A percentile compares a stretch with the other conserved stretches of the same genome.
Conservation (phyloP, 2,113 vertebrate species). For the Symphodus melops region DNA sequence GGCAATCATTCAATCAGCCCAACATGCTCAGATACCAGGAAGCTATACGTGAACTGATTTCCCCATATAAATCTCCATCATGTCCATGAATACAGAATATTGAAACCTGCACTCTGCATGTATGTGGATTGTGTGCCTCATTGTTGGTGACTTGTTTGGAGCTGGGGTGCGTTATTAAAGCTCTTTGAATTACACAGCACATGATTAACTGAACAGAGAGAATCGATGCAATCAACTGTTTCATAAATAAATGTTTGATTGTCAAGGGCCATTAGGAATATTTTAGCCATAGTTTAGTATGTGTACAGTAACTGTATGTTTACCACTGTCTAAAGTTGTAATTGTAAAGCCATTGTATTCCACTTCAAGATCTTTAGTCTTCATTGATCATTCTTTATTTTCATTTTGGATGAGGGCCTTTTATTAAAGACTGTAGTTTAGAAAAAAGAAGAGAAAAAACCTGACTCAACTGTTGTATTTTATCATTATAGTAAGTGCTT, state of each 20-base stretch:
- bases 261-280: too few relatives aligned
- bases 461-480: not conserved
- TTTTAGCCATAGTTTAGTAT: not conserved
- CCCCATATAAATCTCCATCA: not conserved
- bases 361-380: not conserved
- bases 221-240: not conserved
- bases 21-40: not conserved
- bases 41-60: not conserved
- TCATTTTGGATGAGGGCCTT: not conserved
- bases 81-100: not conserved
- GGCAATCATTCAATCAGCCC: not conserved
- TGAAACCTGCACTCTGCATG: not conserved
- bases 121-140: not conserved
- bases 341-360: not conserved
- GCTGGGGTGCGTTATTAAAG: not conserved
- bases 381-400: not conserved
- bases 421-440: not conserved
- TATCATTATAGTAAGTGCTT: not conserved
- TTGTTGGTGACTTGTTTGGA: not conserved
- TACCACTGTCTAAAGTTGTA: too few relatives aligned
- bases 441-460: not conserved
- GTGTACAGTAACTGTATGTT: not conserved
- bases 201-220: not conserved
- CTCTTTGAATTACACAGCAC: not conserved
- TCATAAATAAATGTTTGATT: too few relatives aligned